Evolutionary conservation across 2,113 vertebrate genomes (phyloP).

Genomic region (Phrynosoma platyrhinos): DNA sequence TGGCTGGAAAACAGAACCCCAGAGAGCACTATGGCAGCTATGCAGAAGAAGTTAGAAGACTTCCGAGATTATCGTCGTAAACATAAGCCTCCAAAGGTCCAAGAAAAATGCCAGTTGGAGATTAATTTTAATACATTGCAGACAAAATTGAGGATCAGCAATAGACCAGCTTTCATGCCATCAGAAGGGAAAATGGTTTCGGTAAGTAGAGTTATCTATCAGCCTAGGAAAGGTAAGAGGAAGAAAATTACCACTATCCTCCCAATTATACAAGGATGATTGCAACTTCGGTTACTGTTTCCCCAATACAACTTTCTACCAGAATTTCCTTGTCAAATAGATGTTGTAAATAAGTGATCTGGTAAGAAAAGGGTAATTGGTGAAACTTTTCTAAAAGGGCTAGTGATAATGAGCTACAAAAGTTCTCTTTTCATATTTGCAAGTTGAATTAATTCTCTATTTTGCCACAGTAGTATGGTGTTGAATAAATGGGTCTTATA

Average conservation of each 20-base stretch:
- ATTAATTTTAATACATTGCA: constrained; percentile 99
- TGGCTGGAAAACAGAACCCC: constrained; percentile 96
- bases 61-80: constrained; percentile 96
- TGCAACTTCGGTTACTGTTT: no score
- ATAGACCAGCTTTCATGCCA: constrained; percentile 97
- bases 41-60: constrained; percentile 97
- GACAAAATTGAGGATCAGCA: constrained; percentile 97
- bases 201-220: constrained; percentile 76
- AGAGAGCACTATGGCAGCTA: constrained; percentile 94
- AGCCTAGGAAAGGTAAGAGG: not conserved
- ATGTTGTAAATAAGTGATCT: not conserved
- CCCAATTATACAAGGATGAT: no score
- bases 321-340: not conserved
- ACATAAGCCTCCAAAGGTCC: constrained; percentile 97
- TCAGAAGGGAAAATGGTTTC: constrained; percentile 99
- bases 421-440: not conserved
- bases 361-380: not conserved
- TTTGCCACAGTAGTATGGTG: not conserved
- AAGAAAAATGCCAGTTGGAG: constrained; percentile 98
- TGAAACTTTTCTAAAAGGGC: not conserved
- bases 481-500: not conserved
- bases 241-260: no score
- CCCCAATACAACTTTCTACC: no score
- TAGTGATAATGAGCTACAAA: not conserved
- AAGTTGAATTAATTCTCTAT: not conserved